A percentile compares a stretch with the other conserved stretches of the same genome.
Evolutionary conservation across 2,888 invertebrate genomes (phyloP).

Genomic region (Plutella xylostella): DNA sequence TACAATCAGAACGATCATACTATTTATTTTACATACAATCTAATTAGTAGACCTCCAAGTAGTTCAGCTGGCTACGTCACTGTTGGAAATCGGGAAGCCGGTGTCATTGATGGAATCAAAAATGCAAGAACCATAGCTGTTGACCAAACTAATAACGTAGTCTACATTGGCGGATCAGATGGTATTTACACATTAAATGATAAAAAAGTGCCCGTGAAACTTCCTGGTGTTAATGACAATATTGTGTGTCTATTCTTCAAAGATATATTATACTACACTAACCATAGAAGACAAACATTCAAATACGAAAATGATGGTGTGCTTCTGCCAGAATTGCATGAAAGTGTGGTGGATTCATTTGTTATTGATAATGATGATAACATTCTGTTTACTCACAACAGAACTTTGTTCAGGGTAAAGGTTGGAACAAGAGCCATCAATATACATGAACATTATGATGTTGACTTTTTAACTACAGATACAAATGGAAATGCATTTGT

Average conservation of each 20-base stretch:
- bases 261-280: conserved; percentile 40
- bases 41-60: conserved; percentile 28
- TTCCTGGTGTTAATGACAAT: conserved; percentile 42
- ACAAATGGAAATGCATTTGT: conserved; percentile 33
- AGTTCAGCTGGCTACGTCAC: conserved; percentile 37
- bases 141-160: conserved; percentile 36
- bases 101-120: conserved; percentile 38
- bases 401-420: conserved; percentile 38
- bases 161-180: conserved; percentile 45
- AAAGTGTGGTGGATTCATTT: conserved; percentile 33
- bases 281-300: conserved; percentile 33
- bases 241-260: conserved; percentile 40
- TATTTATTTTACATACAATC: conserved; percentile 47
- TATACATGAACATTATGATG: conserved; percentile 34
- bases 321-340: conserved; percentile 33
- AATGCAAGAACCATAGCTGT: conserved; percentile 49
- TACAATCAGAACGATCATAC: conserved; percentile 43
- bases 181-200: conserved; percentile 43
- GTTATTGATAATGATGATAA: conserved; percentile 46
- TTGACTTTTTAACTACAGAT: conserved; percentile 35
- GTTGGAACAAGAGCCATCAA: conserved; percentile 40
- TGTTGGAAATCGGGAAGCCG: conserved; percentile 28
- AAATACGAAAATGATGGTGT: conserved; percentile 38
- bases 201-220: conserved; percentile 33
- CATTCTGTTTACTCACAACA: conserved; percentile 37